Base-by-base conservation (phyloP, 2,888 invertebrate species). In the Acrobasis repandana region DNA sequence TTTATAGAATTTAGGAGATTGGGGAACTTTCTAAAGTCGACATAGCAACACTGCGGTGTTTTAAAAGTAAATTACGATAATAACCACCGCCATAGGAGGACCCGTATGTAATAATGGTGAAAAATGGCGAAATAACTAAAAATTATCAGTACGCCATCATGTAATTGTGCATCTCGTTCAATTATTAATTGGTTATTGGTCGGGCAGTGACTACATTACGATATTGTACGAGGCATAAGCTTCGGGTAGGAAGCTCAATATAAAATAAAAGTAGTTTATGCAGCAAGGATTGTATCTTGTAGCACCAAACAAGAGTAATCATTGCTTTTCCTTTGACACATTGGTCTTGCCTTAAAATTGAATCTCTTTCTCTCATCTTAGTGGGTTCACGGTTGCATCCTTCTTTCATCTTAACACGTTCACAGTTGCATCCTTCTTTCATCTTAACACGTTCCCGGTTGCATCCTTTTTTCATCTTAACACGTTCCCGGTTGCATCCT, bases 1-100 rank as follows among this genome's bases (percentile, higher is more conserved):
- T n/a, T n/a, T n/a, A n/a, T n/a, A n/a, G 4, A 28, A 5, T 8
- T 28, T 28, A 28, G 4, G 28, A 28, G 28, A 6, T 28, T 28
- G 28, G 28, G 28, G 28, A 28, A 28, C 4, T 28, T 28, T 6
- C 28, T 6, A 8, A 28, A 28, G 8, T 28, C 6, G 8, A 28
- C 28, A 28, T 28, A 28, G 28, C 28, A 28, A 28, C 28, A 28
- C 0, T 28, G 81, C 77, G 80, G 71, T 75, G 75, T 75, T 80
- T 82, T 77, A 82, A 81, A 79, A 74, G 76, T 82, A 82, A 90
- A 83, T 88, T 88, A 90, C 85, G 82, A 82, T 86, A 82, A 88
- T 86, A 82, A 81, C 80, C 72, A 79, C 68, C 71, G 67, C 85
- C 83, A 82, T 86, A 87, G 81, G 75, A 65, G 82, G 83, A 66